Conservation (phyloP, 1,140 invertebrate genomes). For the Rhynchophorus ferrugineus region DNA sequence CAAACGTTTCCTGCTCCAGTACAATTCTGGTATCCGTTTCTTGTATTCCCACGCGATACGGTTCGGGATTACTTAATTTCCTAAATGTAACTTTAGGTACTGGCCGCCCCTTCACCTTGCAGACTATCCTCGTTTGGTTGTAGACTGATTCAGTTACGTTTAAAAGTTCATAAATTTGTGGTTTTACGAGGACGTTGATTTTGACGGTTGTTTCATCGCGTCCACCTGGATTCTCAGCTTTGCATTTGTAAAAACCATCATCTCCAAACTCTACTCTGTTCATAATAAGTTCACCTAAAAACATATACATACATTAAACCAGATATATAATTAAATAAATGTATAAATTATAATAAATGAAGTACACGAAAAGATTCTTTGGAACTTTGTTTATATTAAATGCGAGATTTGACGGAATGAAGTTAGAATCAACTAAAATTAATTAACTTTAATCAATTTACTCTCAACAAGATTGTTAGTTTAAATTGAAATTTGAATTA, state of each 20-base stretch:
- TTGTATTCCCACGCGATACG: constrained; percentile 54
- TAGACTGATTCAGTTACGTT: constrained; percentile 63
- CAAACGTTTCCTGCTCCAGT: constrained; percentile 20
- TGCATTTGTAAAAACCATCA: constrained; percentile 72
- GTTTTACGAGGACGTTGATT: constrained; percentile 67
- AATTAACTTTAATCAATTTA: not conserved
- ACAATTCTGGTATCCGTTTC: constrained; percentile 43
- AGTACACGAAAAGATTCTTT: too few species aligned
- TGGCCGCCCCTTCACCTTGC: constrained; percentile 69
- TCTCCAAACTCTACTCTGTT: constrained; percentile 69
- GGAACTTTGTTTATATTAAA: too few species aligned
- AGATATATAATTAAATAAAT: too few species aligned
- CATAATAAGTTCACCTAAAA: constrained; percentile 57
- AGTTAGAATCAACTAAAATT: not conserved
- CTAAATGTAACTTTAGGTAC: constrained; percentile 67
- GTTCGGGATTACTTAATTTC: constrained; percentile 49
- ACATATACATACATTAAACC: too few species aligned
- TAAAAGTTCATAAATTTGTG: constrained; percentile 67
- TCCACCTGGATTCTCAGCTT: constrained; percentile 74
- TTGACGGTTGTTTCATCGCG: constrained; percentile 53
- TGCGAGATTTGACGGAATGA: too few species aligned
- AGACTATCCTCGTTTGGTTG: constrained; percentile 58
- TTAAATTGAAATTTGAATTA: too few species aligned
- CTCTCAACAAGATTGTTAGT: not conserved
- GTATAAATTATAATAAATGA: too few species aligned